Conservation (phyloP, 2,113 vertebrate species). For the Australoheros scitulus region DNA sequence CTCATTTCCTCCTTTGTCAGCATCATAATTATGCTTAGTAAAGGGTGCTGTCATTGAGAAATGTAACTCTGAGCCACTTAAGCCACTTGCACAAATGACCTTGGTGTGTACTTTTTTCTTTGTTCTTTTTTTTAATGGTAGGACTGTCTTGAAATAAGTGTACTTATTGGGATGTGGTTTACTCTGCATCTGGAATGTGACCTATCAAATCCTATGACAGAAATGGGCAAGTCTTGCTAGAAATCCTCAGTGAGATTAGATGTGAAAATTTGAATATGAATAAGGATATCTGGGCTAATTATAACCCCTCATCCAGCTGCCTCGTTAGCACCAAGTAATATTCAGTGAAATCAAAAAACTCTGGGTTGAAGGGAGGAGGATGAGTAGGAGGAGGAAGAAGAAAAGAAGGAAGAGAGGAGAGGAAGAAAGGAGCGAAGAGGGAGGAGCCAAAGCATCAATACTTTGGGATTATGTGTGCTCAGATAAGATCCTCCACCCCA, state of each 20-base stretch:
- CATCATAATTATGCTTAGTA: not conserved
- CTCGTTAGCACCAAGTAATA: constrained; percentile 67
- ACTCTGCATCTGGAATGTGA: constrained; percentile 56
- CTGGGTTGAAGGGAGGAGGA: constrained; percentile 28
- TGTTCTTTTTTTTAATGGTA: rapidly evolving
- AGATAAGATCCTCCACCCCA: constrained; percentile 70
- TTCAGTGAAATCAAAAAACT: constrained; percentile 54
- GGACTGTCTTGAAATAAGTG: constrained; percentile 17
- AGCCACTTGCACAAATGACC: not conserved
- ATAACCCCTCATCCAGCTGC: constrained; percentile 69
- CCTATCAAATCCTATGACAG: constrained; percentile 53
- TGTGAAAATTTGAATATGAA: constrained; percentile 74
- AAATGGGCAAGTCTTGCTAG: constrained; percentile 37
- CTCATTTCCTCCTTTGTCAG: not conserved
- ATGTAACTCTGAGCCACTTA: not conserved
- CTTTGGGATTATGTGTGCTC: constrained; percentile 76
- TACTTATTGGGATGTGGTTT: constrained; percentile 24
- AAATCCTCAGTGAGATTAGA: constrained; percentile 70
- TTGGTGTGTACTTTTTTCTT: not conserved
- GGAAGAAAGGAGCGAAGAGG: constrained; percentile 39
- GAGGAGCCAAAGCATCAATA: constrained; percentile 74
- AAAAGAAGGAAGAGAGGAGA: constrained; percentile 13
- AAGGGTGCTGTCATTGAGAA: not conserved
- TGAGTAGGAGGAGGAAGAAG: constrained; percentile 13
- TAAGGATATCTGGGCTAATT: constrained; percentile 73